phyloP scores from a whole-genome alignment of 2,888 invertebrate species.

The Tiliacea aurago region DNA sequence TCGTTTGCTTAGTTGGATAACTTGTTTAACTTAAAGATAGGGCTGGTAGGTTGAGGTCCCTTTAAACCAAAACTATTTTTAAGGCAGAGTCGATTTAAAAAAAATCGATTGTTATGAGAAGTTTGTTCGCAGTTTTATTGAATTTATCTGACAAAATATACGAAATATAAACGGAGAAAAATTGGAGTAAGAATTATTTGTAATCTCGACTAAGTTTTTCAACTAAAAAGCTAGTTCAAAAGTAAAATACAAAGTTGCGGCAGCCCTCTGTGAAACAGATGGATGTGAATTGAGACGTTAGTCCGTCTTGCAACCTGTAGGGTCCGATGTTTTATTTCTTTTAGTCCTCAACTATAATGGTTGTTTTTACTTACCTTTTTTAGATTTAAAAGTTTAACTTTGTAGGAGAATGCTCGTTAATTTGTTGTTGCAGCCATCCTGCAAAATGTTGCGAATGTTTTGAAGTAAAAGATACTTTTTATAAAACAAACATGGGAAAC shows the following conservation, averaged over 20 bases:
- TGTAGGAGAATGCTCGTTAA: conserved; percentile 64
- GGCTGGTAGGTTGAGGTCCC: conserved; percentile 45
- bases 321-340: conserved; percentile 79
- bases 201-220: neutral
- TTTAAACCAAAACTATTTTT: neutral
- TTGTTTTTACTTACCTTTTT: conserved; percentile 73
- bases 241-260: conserved; percentile 31
- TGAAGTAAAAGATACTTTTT: conserved; percentile 18
- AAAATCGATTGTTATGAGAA: neutral
- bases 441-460: conserved; percentile 26
- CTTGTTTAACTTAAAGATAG: conserved; percentile 71
- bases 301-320: conserved; percentile 76
- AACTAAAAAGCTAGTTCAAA: neutral
- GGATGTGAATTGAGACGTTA: conserved; percentile 83
- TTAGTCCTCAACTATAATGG: conserved; percentile 74
- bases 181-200: neutral
- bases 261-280: conserved; percentile 66
- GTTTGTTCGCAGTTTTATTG: too few relatives aligned
- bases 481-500: conserved; percentile 9
- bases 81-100: neutral
- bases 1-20: conserved; percentile 75
- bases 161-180: neutral
- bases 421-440: conserved; percentile 52
- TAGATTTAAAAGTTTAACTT: conserved; percentile 66
- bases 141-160: neutral